Percentiles rank a stretch among this genome's conserved stretches.
These are phyloP conservation scores for Ostrea denselamellosa DNA, from an alignment of 1,140 invertebrate species.

Conservation along the genomic window DNA sequence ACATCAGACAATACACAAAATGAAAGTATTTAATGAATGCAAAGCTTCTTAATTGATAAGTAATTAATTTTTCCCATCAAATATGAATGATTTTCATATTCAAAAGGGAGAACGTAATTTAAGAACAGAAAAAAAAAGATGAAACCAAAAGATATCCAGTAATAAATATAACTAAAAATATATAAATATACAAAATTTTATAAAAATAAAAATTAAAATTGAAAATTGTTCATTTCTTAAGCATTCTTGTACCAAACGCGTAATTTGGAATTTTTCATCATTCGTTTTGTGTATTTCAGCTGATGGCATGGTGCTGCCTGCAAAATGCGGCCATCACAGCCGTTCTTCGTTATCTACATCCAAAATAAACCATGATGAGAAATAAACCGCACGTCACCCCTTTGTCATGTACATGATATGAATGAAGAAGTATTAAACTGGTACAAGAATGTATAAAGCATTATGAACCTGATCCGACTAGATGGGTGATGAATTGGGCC, in stretches of 20 bases:
- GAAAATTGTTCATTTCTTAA: conserved; percentile 35
- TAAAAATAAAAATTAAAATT: conserved; percentile 11
- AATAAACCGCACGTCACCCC: conserved; percentile 20
- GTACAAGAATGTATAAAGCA: conserved; percentile 45
- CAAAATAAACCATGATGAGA: conserved; percentile 37
- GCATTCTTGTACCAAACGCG: conserved; percentile 38
- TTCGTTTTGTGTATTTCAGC: conserved; percentile 39
- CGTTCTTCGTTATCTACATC: conserved; percentile 33
- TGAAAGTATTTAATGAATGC: conserved; percentile 40
- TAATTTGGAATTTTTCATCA: conserved; percentile 23
- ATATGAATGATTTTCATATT: conserved; percentile 37
- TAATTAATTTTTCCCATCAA: conserved; percentile 35
- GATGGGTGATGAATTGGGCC: conserved; percentile 94
- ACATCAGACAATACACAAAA: conserved; percentile 38
- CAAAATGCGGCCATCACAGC: conserved; percentile 30
- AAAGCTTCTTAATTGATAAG: conserved; percentile 19
- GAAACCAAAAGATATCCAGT: conserved; percentile 31
- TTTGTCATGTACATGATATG: conserved; percentile 30
- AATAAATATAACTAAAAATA: conserved; percentile 32
- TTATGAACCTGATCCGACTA: conserved; percentile 90
- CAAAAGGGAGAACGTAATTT: conserved; percentile 21
- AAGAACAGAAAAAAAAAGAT: conserved; percentile 39
- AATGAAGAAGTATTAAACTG: conserved; percentile 38
- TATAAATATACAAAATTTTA: conserved; percentile 38
- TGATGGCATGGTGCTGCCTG: conserved; percentile 33